Base-by-base conservation (phyloP, 2,888 invertebrate species). In the Orthonychiurus folsomi region DNA sequence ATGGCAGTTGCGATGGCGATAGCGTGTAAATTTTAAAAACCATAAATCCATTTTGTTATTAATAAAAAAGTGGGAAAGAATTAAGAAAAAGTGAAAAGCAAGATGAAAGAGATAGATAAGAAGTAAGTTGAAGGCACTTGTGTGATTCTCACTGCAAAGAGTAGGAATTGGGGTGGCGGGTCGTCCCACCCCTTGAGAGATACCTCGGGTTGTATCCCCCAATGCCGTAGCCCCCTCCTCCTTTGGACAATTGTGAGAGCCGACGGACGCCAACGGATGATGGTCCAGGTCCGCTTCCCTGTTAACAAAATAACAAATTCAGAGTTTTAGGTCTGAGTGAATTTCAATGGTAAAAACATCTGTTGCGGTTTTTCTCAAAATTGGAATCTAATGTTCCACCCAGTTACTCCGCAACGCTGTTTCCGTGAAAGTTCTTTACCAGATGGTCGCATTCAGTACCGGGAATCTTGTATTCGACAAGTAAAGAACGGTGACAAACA, bases 91-190 rank as follows among this genome's bases (percentile, higher is more conserved):
- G 25, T 24, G 27, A 56, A 25, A 26, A 56, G 9, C 9, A 24
- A 24, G 56, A 56, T 27, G 53, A 61, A 58, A 69, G 70, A 68
- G 66, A 66, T 52, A 69, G n/a, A n/a, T n/a, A 66, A 67, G 63
- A 69, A 69, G 67, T 65, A 60, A 72, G 68, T 66, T 61, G 63
- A 68, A 68, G 70, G 68, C 70, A 68, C 67, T 66, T 69, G 66
- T 69, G 68, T 69, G 65, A 67, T 62, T 72, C 72, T 72, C 72
- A 72, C 72, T 72, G 72, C 66, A 72, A 69, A 65, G 70, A 70
- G 72, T 72, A 72, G 67, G 69, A 69, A 70, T 72, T 68, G 66
- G 70, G 70, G 60, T 72, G 70, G 57, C 70, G 72, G 66, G 69
- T 63, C 59, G 71, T 65, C 63, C 70, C 72, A 67, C 70, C 70